A percentile compares a stretch with the other conserved stretches of the same genome.
Evolutionary conservation across 2,888 invertebrate genomes (phyloP).

Genomic region (Eupithecia vulgata): DNA sequence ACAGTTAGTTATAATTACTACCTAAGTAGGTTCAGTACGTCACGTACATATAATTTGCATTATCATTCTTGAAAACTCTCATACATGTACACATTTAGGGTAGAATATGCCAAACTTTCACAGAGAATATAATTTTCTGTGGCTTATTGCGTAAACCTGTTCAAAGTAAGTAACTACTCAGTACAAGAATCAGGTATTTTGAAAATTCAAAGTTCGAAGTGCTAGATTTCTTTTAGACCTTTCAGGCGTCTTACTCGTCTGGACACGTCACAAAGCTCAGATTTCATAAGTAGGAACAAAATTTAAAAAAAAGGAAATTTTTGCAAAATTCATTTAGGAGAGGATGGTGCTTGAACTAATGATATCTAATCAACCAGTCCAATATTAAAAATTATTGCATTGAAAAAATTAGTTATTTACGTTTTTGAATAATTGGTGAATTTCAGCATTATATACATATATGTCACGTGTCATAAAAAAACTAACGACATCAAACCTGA

Average conservation of each 20-base stretch:
- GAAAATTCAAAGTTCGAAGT: no score
- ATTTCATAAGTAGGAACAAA: no score
- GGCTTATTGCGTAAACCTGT: not conserved
- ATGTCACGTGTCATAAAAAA: not conserved
- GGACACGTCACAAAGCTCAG: no score
- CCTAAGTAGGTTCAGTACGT: constrained; percentile 37
- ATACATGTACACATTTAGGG: not conserved
- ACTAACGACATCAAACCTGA: not conserved
- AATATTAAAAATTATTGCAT: no score
- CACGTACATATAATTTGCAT: constrained; percentile 27
- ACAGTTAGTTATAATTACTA: constrained; percentile 43
- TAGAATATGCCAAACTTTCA: not conserved
- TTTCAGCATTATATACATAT: not conserved
- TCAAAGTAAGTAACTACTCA: not conserved
- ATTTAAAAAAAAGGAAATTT: no score
- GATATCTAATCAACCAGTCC: no score
- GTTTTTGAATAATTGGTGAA: no score
- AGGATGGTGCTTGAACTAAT: not conserved
- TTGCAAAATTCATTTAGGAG: not conserved
- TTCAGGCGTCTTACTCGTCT: no score
- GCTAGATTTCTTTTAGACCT: no score
- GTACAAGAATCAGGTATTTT: no score
- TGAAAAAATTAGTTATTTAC: no score
- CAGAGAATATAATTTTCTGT: not conserved
- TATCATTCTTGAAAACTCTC: constrained; percentile 32